These are phyloP conservation scores for Crotalus adamanteus DNA, from an alignment of 2,797 vertebrate species.

Conservation along the genomic window DNA sequence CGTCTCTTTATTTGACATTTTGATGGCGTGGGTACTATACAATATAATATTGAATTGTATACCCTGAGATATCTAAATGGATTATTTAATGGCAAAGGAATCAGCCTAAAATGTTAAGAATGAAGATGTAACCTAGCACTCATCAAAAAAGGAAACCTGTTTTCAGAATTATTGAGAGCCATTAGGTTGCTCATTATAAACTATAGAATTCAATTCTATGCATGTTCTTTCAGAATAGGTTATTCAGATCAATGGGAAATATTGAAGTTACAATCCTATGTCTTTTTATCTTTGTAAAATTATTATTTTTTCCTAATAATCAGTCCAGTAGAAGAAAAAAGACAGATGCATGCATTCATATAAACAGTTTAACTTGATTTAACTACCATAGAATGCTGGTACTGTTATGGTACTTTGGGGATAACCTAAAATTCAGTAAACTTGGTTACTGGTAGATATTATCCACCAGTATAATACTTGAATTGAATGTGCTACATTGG, in stretches of 20 bases:
- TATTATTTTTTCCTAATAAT: background rate
- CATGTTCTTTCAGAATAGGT: background rate
- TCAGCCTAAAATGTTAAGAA: conserved; percentile 3
- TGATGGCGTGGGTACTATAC: background rate
- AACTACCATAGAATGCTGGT: background rate
- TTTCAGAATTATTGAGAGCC: background rate
- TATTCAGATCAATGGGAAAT: background rate
- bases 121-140: background rate
- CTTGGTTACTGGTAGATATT: background rate
- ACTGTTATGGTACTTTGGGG: background rate
- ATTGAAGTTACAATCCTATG: background rate
- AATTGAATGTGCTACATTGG: background rate
- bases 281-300: background rate
- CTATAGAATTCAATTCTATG: background rate
- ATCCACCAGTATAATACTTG: background rate
- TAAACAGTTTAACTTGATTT: background rate
- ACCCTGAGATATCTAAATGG: background rate
- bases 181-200: background rate
- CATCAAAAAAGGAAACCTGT: background rate
- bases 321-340: background rate
- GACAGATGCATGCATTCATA: background rate
- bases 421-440: background rate
- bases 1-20: background rate
- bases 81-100: background rate
- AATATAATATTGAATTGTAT: background rate